phyloP scores from a whole-genome alignment of 2,888 invertebrate genomes.

The Diachrysia chrysitis region DNA sequence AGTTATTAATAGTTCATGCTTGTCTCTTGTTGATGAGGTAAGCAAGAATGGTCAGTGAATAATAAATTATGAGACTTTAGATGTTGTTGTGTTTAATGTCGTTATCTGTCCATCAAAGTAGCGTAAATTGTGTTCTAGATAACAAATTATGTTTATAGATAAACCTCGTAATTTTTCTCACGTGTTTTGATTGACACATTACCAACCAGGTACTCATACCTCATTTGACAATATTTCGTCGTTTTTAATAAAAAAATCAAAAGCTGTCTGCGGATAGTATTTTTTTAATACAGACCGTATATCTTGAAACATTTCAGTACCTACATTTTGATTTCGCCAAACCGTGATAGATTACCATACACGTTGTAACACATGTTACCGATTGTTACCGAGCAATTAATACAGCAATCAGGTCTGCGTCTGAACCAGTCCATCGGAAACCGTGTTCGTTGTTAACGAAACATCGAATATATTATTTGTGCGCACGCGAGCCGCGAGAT shows the following conservation, averaged over 20 bases:
- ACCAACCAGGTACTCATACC: too few relatives aligned
- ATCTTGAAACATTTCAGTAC: too few relatives aligned
- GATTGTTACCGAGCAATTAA: slow-evolving; percentile 53
- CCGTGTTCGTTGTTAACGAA: slow-evolving; percentile 55
- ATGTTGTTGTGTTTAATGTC: neutral
- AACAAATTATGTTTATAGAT: neutral
- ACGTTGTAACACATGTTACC: slow-evolving; percentile 39
- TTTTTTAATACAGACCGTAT: too few relatives aligned
- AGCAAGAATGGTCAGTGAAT: neutral
- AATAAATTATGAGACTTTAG: too few relatives aligned
- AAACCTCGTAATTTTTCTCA: neutral
- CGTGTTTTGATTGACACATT: neutral
- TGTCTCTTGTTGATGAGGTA: neutral
- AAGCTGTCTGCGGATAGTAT: too few relatives aligned
- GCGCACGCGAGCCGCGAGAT: slow-evolving; percentile 45
- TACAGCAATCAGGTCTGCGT: slow-evolving; percentile 45
- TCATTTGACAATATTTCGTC: too few relatives aligned
- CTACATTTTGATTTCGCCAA: neutral
- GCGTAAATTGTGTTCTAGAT: neutral
- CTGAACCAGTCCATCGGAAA: slow-evolving; percentile 53
- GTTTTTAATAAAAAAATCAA: neutral
- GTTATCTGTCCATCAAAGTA: neutral
- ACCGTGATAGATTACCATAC: slow-evolving; percentile 42
- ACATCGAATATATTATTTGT: slow-evolving; percentile 47
- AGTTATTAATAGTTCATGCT: neutral